Evolutionary conservation across 2,797 vertebrate species (phyloP).

Genomic region (Champsocephalus esox): DNA sequence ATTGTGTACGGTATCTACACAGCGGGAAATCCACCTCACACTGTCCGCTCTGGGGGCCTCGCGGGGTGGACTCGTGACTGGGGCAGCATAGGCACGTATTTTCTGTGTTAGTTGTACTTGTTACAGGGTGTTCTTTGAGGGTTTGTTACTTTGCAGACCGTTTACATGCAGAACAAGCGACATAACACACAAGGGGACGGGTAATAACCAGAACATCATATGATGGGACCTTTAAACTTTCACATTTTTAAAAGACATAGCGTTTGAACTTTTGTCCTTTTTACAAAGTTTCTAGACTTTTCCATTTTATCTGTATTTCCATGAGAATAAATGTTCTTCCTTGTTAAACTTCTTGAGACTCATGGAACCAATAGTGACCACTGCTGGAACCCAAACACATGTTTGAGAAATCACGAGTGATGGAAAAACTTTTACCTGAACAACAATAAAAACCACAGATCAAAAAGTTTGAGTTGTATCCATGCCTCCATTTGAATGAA

Average conservation of each 20-base stretch:
- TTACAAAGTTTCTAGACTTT: slow-evolving; percentile 38
- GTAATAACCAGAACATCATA: too few species aligned
- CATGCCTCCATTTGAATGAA: slow-evolving; percentile 21
- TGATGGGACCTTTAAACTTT: too few species aligned
- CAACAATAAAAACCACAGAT: slow-evolving; percentile 12
- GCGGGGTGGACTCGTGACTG: too few species aligned
- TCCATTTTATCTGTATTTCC: slow-evolving; percentile 21
- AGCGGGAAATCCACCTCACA: too few species aligned
- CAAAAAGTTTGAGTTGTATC: slow-evolving; percentile 8
- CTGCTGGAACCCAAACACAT: slow-evolving; percentile 2
- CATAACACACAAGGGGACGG: too few species aligned
- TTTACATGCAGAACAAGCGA: too few species aligned
- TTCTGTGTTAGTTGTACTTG: too few species aligned
- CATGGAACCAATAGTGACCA: not conserved
- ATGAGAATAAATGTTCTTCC: not conserved
- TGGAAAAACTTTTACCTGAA: slow-evolving; percentile 5
- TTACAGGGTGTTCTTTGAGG: too few species aligned
- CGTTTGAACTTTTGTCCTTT: slow-evolving; percentile 10
- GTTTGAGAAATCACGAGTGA: slow-evolving; percentile 29
- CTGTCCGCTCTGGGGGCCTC: too few species aligned
- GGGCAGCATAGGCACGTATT: too few species aligned
- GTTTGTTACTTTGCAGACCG: too few species aligned
- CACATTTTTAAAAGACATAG: not conserved
- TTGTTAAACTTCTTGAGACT: slow-evolving; percentile 21
- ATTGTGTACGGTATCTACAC: too few species aligned